phyloP scores from a whole-genome alignment of 2,888 invertebrate species.

The Steromphala cineraria region DNA sequence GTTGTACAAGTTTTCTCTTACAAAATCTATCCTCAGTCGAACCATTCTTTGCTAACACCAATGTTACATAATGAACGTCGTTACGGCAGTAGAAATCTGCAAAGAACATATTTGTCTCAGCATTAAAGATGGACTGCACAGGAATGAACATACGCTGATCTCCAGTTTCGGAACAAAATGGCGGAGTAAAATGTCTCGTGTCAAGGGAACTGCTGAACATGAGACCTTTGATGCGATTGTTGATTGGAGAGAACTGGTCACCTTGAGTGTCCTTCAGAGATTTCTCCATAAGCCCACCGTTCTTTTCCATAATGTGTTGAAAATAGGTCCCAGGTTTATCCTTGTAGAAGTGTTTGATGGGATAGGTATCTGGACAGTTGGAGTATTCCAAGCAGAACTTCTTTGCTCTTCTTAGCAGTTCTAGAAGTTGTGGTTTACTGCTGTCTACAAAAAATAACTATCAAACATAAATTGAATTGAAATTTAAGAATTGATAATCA shows the following conservation, averaged over 20 bases:
- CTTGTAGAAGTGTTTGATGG: conserved; percentile 21
- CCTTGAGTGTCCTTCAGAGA: conserved; percentile 67
- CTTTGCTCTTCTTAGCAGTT: conserved; percentile 11
- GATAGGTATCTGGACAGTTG: neutral
- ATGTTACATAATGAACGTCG: conserved; percentile 66
- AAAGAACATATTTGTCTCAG: conserved; percentile 60
- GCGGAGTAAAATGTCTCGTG: conserved; percentile 46
- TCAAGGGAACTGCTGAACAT: conserved; percentile 69
- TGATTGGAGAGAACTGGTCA: conserved; percentile 57
- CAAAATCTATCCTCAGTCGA: conserved; percentile 32
- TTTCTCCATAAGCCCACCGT: conserved; percentile 56
- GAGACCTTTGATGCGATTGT: conserved; percentile 54
- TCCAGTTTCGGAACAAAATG: conserved; percentile 38
- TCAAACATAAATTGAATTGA: no score
- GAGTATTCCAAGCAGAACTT: neutral
- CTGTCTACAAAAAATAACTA: conserved; percentile 14
- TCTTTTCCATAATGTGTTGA: conserved; percentile 16
- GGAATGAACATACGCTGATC: conserved; percentile 32
- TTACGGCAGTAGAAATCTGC: conserved; percentile 73
- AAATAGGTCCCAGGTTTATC: conserved; percentile 28
- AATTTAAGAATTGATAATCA: no score
- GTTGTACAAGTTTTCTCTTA: conserved; percentile 18
- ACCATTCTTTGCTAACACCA: conserved; percentile 50
- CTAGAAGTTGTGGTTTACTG: conserved; percentile 17
- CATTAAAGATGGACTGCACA: conserved; percentile 14